Conservation (phyloP, 2,888 invertebrate genomes). For the Lepidocyrtinus sp. region DNA sequence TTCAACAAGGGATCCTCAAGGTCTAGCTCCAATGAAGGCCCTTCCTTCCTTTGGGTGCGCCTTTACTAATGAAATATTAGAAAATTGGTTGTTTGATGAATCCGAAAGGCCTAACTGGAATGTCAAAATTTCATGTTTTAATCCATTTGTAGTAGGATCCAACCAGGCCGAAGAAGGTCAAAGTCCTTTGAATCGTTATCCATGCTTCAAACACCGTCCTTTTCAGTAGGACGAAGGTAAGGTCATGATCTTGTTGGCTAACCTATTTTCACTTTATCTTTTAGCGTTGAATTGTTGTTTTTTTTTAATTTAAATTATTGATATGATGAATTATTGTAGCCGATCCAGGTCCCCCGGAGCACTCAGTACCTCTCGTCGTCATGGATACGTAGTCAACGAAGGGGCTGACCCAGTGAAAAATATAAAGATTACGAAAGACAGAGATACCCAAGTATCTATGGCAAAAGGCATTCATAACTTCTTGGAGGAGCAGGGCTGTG, state of each 20-base stretch:
- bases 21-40: background rate
- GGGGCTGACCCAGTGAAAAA: slow-evolving; percentile 1
- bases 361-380: slow-evolving; percentile 23
- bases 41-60: too few relatives aligned
- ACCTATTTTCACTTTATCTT: background rate
- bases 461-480: slow-evolving; percentile 5
- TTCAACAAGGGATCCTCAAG: background rate
- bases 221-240: slow-evolving; percentile 22
- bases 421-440: slow-evolving; percentile 18
- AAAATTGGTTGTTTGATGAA: background rate
- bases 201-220: slow-evolving; percentile 11
- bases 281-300: background rate
- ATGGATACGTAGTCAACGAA: slow-evolving; percentile 21
- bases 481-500: slow-evolving; percentile 16
- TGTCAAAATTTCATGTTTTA: background rate
- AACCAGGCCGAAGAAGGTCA: too few relatives aligned
- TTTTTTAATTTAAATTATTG: too few relatives aligned
- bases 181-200: slow-evolving; percentile 15
- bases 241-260: background rate
- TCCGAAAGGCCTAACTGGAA: background rate
- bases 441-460: slow-evolving; percentile 16
- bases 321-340: slow-evolving; percentile 25
- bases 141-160: slow-evolving; percentile 5
- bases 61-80: background rate
- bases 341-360: slow-evolving; percentile 15